phyloP scores from a whole-genome alignment of 2,113 vertebrate species.

The Plotosus lineatus region DNA sequence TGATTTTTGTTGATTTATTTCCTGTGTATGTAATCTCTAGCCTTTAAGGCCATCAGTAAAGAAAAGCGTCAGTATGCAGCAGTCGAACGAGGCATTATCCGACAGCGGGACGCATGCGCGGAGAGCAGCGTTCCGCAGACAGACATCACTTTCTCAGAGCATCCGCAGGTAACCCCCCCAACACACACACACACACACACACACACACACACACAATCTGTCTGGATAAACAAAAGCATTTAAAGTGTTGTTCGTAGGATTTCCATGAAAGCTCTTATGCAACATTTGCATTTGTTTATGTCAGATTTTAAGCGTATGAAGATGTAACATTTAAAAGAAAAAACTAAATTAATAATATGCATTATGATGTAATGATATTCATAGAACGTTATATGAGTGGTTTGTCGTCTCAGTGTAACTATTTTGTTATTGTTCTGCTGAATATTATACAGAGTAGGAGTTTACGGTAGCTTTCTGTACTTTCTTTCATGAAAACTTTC shows the following conservation, averaged over 20 bases:
- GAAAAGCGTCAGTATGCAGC: conserved; percentile 79
- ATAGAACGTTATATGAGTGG: background rate
- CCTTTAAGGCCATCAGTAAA: conserved; percentile 73
- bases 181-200: background rate
- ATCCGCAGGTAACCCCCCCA: conserved; percentile 82
- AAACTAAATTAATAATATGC: too few relatives aligned
- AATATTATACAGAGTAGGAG: background rate
- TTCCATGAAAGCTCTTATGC: background rate
- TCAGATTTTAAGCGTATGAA: too few relatives aligned
- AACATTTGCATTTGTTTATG: background rate
- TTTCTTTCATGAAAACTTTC: background rate
- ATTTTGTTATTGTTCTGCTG: background rate
- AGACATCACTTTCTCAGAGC: conserved; percentile 89
- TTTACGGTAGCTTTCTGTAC: background rate
- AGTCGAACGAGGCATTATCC: conserved; percentile 57
- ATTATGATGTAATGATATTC: background rate
- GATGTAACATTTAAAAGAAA: too few relatives aligned
- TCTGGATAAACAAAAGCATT: background rate
- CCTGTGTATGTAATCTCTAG: conserved; percentile 62
- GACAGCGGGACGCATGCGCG: conserved; percentile 63
- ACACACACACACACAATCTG: too few relatives aligned
- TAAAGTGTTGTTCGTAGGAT: background rate
- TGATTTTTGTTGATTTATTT: too few relatives aligned
- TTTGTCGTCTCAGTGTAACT: background rate
- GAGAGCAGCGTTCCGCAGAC: conserved; percentile 73